Percentiles rank a stretch among this genome's conserved stretches.
phyloP scores from a whole-genome alignment of 2,113 vertebrate genomes.

The Psilopogon haemacephalus region DNA sequence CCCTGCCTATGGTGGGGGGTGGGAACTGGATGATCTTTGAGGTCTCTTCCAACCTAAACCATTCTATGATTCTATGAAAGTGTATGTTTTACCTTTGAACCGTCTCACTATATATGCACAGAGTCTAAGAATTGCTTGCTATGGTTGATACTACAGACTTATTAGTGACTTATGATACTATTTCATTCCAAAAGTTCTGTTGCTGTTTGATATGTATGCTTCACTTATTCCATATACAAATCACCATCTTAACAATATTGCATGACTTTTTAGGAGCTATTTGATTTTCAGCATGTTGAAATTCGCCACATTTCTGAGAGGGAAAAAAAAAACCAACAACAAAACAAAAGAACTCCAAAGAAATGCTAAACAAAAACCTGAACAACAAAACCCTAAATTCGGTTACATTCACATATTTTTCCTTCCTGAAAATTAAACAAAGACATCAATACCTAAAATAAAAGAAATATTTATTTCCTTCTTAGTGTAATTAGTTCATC shows the following conservation, averaged over 20 bases:
- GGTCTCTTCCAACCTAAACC: too few species aligned
- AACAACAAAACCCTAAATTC: background rate
- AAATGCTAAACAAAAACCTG: background rate
- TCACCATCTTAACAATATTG: background rate
- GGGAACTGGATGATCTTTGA: too few species aligned
- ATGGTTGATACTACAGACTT: background rate
- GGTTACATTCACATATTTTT: background rate
- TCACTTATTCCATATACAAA: background rate
- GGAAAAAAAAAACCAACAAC: rapidly evolving
- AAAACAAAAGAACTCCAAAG: background rate
- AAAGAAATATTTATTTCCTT: background rate
- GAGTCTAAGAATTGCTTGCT: background rate
- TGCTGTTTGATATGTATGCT: background rate
- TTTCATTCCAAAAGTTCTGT: background rate
- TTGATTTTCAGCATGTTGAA: background rate
- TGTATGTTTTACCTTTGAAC: background rate
- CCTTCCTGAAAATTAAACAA: background rate
- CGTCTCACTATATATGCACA: background rate
- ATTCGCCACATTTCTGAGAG: background rate
- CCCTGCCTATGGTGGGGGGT: too few species aligned
- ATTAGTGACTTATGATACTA: background rate
- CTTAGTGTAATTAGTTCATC: background rate
- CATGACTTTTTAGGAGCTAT: background rate
- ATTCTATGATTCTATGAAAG: too few species aligned
- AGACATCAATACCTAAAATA: background rate